These are phyloP conservation scores for Sebastes minor DNA, from an alignment of 2,797 vertebrate genomes.

Conservation along the genomic window DNA sequence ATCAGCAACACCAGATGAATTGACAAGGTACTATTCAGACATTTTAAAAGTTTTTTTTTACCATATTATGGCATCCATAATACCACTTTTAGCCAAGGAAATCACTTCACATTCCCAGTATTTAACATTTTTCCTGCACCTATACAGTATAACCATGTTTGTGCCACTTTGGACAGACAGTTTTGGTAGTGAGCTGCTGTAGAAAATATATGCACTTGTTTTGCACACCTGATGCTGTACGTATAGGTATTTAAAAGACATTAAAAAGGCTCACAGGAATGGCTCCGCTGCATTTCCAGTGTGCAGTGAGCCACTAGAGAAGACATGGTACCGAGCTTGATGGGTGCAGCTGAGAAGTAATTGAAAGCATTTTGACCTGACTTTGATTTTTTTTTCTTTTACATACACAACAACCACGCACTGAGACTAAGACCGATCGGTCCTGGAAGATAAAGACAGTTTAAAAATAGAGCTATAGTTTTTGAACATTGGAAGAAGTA, in stretches of 20 bases:
- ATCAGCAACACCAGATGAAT: not conserved
- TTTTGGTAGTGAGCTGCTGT: not conserved
- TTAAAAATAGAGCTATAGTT: slow-evolving; percentile 38
- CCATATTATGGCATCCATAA: not conserved
- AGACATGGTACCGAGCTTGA: slow-evolving; percentile 6
- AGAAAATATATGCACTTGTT: not conserved
- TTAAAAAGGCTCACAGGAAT: not conserved
- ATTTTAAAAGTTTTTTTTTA: not conserved
- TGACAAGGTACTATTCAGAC: not conserved
- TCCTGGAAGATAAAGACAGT: slow-evolving; percentile 47
- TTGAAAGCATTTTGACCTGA: slow-evolving; percentile 44
- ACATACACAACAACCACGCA: slow-evolving; percentile 17
- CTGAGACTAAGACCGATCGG: slow-evolving; percentile 6
- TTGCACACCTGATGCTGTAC: not conserved
- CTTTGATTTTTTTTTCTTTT: slow-evolving; percentile 8
- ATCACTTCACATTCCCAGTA: not conserved
- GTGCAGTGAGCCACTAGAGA: not conserved
- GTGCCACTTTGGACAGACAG: not conserved
- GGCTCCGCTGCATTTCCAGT: not conserved
- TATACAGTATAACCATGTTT: not conserved
- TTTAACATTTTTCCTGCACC: not conserved
- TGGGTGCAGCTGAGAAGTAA: not conserved
- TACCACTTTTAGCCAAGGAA: not conserved
- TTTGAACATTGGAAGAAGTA: slow-evolving; percentile 40
- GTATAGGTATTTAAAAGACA: not conserved